These are phyloP conservation scores for Chiridota heheva DNA, from an alignment of 35 echinoderm and acorn worm species.

Conservation along the genomic window DNA sequence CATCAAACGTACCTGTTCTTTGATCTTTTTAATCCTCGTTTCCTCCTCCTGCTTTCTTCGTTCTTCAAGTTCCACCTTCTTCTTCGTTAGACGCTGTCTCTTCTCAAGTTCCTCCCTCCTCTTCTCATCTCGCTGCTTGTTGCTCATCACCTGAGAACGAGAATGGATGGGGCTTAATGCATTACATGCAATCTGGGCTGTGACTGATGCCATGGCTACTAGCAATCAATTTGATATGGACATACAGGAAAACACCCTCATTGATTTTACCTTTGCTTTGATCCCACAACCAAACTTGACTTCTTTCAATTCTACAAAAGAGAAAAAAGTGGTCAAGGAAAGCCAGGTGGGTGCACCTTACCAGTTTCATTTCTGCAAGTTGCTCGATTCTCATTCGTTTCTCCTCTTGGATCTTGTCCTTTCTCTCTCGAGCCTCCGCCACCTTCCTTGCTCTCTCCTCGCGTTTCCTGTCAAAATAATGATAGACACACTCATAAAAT, in stretches of 20 bases:
- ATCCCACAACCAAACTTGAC: too few species aligned
- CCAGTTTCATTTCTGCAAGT: slow-evolving; percentile 39
- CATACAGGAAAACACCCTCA: too few species aligned
- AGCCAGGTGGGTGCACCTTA: too few species aligned
- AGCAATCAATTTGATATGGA: too few species aligned
- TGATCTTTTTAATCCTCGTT: slow-evolving; percentile 44
- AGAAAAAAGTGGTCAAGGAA: too few species aligned
- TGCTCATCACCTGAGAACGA: slow-evolving; percentile 28
- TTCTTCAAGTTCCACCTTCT: slow-evolving; percentile 79
- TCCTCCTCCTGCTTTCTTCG: slow-evolving; percentile 66
- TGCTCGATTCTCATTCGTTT: slow-evolving; percentile 51
- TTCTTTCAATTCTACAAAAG: too few species aligned
- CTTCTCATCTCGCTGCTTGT: slow-evolving; percentile 72
- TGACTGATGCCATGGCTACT: too few species aligned
- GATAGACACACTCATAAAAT: not conserved
- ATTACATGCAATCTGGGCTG: too few species aligned
- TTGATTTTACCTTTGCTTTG: too few species aligned
- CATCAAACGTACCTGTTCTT: slow-evolving; percentile 73
- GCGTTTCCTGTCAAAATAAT: slow-evolving; percentile 47
- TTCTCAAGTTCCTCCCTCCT: slow-evolving; percentile 63
- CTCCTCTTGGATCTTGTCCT: slow-evolving; percentile 31
- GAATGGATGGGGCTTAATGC: too few species aligned
- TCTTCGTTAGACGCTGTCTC: slow-evolving; percentile 51
- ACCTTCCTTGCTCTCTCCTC: slow-evolving; percentile 60
- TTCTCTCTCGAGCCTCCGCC: slow-evolving; percentile 49